Base-by-base conservation (phyloP, 2,888 invertebrate genomes). In the Euplexia lucipara region DNA sequence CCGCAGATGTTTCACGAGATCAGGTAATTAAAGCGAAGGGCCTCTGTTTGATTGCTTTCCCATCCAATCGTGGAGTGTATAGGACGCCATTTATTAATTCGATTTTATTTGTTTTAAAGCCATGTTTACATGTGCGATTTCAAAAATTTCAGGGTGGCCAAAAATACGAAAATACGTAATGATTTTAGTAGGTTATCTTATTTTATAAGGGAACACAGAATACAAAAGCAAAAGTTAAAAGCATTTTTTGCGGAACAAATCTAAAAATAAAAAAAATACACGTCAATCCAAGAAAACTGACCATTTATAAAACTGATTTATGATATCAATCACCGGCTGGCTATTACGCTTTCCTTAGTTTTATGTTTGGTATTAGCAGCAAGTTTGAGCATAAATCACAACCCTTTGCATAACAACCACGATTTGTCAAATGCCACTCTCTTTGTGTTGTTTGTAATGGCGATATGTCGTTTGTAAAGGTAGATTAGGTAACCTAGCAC, bases 1-100 rank as follows among this genome's bases (percentile, higher is more conserved):
- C 85, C 90, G 81, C 91, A 92, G 91, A 86, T 91, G 92, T 85
- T 88, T 79, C 65, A 69, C 64, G 79, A 72, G 78, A 75, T 77
- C 79, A 79, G 81, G 81, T 87, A 90, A 91, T 91, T 90, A 88
- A 91, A 86, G 77, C 78, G 83, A 77, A 79, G 80, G 79, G 82
- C 65, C 71, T n/a, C n/a, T 78, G 75, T 73, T 51, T 82, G 71
- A 81, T 82, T 75, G 70, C 51, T 67, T 76, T 73, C 32, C 70
- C 35, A 79, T 74, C 69, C 67, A 62, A 63, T 20, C 9, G 34
- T 1, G 34, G 60, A 51, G 41, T 39, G 32, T 26, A 37, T 20
- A 18, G 34, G 35, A 57, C 35, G 64, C 44, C 32, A 61, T 69
- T 71, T 58, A 65, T 59, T 52, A 54, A 69, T 48, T 57, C 16